phyloP scores from a whole-genome alignment of 2,113 vertebrate species.

The Hydrolagus affinis region DNA sequence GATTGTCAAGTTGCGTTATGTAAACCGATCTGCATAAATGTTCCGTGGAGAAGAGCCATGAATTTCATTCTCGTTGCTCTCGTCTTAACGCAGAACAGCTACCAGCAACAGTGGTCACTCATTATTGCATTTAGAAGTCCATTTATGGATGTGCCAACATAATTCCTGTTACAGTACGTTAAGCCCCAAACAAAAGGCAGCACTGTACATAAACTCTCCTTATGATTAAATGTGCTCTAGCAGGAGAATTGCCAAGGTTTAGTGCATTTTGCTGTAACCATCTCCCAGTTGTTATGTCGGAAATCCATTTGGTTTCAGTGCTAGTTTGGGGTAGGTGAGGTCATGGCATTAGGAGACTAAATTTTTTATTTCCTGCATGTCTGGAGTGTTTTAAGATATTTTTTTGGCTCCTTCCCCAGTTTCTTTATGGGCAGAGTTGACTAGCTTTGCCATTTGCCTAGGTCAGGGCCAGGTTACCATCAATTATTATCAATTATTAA shows the following conservation, averaged over 20 bases:
- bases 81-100: neutral
- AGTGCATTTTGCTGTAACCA: conserved; percentile 94
- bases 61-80: neutral
- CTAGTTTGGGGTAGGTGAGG: conserved; percentile 74
- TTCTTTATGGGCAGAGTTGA: conserved; percentile 67
- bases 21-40: neutral
- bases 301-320: conserved; percentile 92
- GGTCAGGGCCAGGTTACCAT: conserved; percentile 84
- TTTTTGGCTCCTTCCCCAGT: conserved; percentile 61
- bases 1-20: neutral
- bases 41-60: neutral
- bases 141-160: neutral
- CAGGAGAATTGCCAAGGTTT: conserved; percentile 45
- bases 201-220: neutral
- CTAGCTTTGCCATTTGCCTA: conserved; percentile 67
- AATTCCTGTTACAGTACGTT: neutral
- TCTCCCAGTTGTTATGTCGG: conserved; percentile 85
- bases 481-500: conserved; percentile 96
- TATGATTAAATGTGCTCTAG: neutral
- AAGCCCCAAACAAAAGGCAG: neutral
- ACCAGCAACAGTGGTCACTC: neutral
- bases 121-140: neutral
- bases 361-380: conserved; percentile 90
- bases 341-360: conserved; percentile 83
- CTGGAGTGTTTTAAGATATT: conserved; percentile 83